phyloP scores from a whole-genome alignment of 2,113 vertebrate genomes.

The Origma solitaria region DNA sequence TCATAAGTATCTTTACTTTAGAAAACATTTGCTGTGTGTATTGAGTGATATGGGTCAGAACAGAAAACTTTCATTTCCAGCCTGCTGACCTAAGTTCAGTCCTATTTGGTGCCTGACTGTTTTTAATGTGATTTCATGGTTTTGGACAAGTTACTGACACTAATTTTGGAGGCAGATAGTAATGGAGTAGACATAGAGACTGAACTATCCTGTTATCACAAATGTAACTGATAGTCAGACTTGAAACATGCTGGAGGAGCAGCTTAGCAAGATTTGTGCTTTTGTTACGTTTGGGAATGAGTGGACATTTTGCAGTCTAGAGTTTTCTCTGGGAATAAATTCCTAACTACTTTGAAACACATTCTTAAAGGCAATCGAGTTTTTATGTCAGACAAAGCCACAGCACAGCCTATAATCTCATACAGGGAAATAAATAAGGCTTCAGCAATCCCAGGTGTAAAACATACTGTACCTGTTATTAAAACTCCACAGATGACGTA shows the following conservation, averaged over 20 bases:
- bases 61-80: neutral
- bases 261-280: neutral
- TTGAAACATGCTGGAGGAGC: neutral
- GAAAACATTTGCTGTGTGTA: neutral
- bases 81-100: neutral
- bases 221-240: neutral
- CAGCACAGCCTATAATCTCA: neutral
- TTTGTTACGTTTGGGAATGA: neutral
- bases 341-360: neutral
- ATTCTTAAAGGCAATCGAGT: neutral
- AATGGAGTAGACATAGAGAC: neutral
- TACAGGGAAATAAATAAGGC: neutral
- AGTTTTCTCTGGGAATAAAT: neutral
- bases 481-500: slow-evolving; percentile 63
- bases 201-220: neutral
- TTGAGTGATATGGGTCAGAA: neutral
- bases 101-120: neutral
- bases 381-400: neutral
- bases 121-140: neutral
- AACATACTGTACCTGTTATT: slow-evolving; percentile 70
- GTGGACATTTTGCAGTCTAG: neutral
- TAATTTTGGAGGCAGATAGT: neutral
- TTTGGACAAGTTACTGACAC: neutral
- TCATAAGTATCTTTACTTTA: neutral
- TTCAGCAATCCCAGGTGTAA: neutral